Conservation (phyloP, 1,140 invertebrate species). For the Drosophila orosa region DNA sequence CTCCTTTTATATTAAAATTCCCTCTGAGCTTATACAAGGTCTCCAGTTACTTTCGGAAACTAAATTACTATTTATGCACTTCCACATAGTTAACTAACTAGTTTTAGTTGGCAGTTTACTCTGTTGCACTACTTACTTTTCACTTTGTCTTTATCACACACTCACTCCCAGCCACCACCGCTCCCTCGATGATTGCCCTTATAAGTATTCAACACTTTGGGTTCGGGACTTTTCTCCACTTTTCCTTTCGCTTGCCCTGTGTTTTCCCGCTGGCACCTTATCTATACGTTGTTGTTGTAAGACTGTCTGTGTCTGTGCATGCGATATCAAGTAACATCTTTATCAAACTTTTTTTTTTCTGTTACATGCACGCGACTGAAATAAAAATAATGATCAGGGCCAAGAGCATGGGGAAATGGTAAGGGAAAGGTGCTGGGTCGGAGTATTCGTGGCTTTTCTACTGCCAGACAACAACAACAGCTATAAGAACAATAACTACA, state of each 20-base stretch:
- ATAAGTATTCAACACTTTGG: conserved; percentile 30
- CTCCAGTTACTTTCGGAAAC: neutral
- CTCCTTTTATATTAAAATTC: neutral
- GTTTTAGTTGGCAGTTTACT: conserved; percentile 12
- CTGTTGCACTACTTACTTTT: conserved; percentile 10
- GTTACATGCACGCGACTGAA: conserved; percentile 70
- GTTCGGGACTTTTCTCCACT: neutral
- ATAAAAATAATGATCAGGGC: conserved; percentile 70
- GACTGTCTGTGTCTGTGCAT: neutral
- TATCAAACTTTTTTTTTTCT: conserved; percentile 52
- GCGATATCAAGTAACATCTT: conserved; percentile 48
- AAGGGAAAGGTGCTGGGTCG: neutral
- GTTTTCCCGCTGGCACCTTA: conserved; percentile 26
- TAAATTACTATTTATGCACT: conserved; percentile 24
- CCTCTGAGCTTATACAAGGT: neutral
- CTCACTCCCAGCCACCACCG: neutral
- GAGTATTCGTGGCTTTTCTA: conserved; percentile 4
- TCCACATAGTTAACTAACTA: conserved; percentile 23
- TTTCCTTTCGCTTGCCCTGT: neutral
- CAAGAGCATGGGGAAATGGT: neutral
- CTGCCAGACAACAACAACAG: conserved; percentile 2
- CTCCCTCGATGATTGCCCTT: conserved; percentile 21
- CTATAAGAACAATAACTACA: conserved; percentile 6
- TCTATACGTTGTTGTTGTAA: conserved; percentile 11
- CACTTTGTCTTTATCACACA: neutral